Evolutionary conservation across 1,140 invertebrate species (phyloP).

Genomic region (Ptiloglossa arizonensis): DNA sequence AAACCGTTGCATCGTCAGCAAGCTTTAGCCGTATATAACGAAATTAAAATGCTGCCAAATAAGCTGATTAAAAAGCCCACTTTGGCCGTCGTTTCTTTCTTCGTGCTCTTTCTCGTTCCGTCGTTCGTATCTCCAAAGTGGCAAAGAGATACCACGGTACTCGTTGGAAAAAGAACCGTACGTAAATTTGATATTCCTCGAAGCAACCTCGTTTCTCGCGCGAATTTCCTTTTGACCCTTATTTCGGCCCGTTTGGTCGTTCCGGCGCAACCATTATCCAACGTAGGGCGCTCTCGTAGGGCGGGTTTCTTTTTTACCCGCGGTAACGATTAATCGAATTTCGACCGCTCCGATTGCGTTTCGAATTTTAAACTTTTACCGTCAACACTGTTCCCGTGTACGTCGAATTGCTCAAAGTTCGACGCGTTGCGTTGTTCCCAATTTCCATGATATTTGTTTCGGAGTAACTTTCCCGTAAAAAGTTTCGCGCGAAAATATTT

Average conservation of each 20-base stretch:
- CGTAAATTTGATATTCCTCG: conserved; percentile 26
- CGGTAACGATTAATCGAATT: not conserved
- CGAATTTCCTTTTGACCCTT: not conserved
- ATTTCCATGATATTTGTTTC: conserved; percentile 59
- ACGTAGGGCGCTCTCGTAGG: not conserved
- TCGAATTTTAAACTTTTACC: conserved; percentile 18
- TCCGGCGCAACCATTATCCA: not conserved
- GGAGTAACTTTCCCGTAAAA: conserved; percentile 22
- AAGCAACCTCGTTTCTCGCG: too few relatives aligned
- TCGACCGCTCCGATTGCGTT: not conserved
- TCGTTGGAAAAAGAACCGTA: conserved; percentile 34
- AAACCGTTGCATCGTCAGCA: conserved; percentile 58
- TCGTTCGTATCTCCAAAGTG: not conserved
- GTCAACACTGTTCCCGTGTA: not conserved
- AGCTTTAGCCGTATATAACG: conserved; percentile 42
- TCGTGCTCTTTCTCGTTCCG: not conserved
- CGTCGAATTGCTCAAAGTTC: conserved; percentile 24
- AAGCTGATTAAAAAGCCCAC: conserved; percentile 55
- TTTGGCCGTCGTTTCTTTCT: not conserved
- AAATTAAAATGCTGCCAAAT: conserved; percentile 65
- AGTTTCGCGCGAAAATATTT: conserved; percentile 46
- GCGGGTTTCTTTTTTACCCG: not conserved
- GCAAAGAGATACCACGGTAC: conserved; percentile 15
- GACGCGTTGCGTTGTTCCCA: conserved; percentile 34
- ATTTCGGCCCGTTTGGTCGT: not conserved